A percentile compares a stretch with the other conserved stretches of the same genome.
Conservation (phyloP, 1,140 invertebrate species). For the Brachionus koreanus region DNA sequence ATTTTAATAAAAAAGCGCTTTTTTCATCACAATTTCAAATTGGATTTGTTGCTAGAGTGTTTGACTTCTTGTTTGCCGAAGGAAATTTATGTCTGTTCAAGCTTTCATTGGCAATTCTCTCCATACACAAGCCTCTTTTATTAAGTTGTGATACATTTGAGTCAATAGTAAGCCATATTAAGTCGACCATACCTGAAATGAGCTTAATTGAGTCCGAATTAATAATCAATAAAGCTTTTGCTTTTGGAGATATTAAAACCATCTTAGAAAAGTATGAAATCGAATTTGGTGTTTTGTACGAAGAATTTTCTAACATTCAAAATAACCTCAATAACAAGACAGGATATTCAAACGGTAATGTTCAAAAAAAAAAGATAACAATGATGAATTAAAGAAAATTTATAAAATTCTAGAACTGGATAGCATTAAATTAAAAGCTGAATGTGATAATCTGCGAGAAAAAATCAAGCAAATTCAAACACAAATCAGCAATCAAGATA, state of each 20-base stretch:
- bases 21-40: conserved; percentile 42
- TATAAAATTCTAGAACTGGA: background rate
- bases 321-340: background rate
- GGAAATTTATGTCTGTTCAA: conserved; percentile 2
- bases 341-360: background rate
- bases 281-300: conserved; percentile 27
- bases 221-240: conserved; percentile 27
- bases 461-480: background rate
- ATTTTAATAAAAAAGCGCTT: background rate
- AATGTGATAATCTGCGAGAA: conserved; percentile 17
- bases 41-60: conserved; percentile 25
- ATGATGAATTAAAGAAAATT: background rate
- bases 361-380: background rate
- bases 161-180: conserved; percentile 8
- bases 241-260: background rate
- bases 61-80: conserved; percentile 31
- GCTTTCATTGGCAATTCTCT: background rate
- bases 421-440: conserved; percentile 8
- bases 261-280: conserved; percentile 6
- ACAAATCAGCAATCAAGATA: conserved; percentile 28
- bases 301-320: conserved; percentile 28
- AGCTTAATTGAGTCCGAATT: conserved; percentile 34
- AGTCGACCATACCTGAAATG: conserved; percentile 43
- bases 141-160: conserved; percentile 33
- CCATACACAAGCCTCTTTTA: conserved; percentile 27